These are phyloP conservation scores for Ammodytes marinus DNA, from an alignment of 2,113 vertebrate species.

Conservation along the genomic window DNA sequence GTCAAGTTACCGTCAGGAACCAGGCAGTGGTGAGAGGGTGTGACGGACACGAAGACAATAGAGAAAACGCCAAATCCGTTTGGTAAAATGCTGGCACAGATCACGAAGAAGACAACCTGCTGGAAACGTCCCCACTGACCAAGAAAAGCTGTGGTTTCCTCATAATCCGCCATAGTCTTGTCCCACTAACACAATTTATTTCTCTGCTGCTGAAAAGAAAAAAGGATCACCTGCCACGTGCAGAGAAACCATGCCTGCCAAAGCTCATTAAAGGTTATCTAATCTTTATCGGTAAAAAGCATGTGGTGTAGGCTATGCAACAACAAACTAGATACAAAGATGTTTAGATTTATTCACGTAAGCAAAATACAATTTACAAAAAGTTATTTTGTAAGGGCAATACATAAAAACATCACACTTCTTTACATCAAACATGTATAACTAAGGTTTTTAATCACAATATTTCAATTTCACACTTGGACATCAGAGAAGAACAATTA, in stretches of 20 bases:
- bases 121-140: constrained; percentile 85
- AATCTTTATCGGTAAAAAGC: too few relatives aligned
- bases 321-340: not conserved
- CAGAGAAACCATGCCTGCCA: not conserved
- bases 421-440: not conserved
- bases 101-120: constrained; percentile 73
- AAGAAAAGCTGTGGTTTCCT: constrained; percentile 76
- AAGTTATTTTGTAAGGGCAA: not conserved
- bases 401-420: too few relatives aligned
- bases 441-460: not conserved
- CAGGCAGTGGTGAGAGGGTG: constrained; percentile 70
- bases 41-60: constrained; percentile 70
- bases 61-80: constrained; percentile 70
- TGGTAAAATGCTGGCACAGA: constrained; percentile 67
- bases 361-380: not conserved
- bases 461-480: not conserved
- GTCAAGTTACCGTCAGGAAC: constrained; percentile 71
- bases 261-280: too few relatives aligned
- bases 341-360: not conserved
- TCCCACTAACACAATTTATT: not conserved
- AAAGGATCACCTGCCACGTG: not conserved
- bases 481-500: not conserved
- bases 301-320: too few relatives aligned
- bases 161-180: constrained; percentile 74
- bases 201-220: not conserved